These are phyloP conservation scores for Saimiri boliviensis DNA, from an alignment of 2,113 vertebrate genomes.

Conservation along the genomic window DNA sequence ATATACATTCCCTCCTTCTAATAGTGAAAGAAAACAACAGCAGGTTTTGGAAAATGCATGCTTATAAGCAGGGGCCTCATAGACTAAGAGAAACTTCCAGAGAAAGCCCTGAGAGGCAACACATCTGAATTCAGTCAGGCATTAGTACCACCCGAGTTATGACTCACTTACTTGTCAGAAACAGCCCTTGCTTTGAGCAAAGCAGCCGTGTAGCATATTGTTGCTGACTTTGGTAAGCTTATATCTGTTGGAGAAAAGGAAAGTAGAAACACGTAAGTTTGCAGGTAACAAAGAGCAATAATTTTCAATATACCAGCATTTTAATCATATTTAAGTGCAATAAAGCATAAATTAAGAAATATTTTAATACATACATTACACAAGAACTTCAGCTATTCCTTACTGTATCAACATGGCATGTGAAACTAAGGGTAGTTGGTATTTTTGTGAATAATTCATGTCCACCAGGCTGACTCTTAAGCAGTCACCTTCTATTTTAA, in stretches of 20 bases:
- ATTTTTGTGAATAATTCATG: conserved; percentile 42
- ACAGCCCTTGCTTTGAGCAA: conserved; percentile 99
- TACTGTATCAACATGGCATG: background rate
- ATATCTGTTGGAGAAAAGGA: conserved; percentile 91
- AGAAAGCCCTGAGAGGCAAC: conserved; percentile 65
- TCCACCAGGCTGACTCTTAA: background rate
- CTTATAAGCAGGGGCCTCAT: conserved; percentile 61
- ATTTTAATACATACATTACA: conserved; percentile 28
- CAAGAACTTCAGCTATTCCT: background rate
- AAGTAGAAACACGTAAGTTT: conserved; percentile 60
- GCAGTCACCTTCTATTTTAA: conserved; percentile 43
- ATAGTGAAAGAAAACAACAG: conserved; percentile 69
- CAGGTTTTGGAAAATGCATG: conserved; percentile 69
- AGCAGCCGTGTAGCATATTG: conserved; percentile 99
- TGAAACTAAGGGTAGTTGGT: background rate
- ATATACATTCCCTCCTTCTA: conserved; percentile 31
- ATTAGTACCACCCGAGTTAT: conserved; percentile 55
- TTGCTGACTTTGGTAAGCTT: conserved; percentile 99
- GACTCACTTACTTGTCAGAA: conserved; percentile 98
- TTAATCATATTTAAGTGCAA: background rate
- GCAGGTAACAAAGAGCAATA: conserved; percentile 32
- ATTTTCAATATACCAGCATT: conserved; percentile 45
- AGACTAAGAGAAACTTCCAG: conserved; percentile 69
- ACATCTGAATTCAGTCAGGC: background rate
- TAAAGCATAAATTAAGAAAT: conserved; percentile 20